Evolutionary conservation across 2,113 vertebrate genomes (phyloP).

Genomic region (Origma solitaria): DNA sequence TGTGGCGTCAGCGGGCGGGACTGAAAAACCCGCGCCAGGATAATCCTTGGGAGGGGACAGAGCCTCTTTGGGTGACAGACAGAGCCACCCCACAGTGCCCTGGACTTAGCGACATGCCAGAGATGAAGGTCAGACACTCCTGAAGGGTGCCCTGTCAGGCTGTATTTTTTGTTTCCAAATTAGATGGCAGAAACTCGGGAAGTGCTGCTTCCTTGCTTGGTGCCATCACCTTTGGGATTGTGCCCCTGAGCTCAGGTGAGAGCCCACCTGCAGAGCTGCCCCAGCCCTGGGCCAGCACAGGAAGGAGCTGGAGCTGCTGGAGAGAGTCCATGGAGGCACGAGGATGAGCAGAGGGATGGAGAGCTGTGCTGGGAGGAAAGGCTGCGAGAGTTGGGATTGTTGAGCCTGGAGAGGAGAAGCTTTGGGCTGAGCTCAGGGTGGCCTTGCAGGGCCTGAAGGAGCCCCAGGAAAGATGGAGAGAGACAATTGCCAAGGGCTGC

Average conservation of each 20-base stretch:
- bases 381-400: not conserved
- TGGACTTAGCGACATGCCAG: rapidly evolving
- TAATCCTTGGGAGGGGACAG: not conserved
- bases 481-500: not conserved
- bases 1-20: rapidly evolving
- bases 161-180: not conserved
- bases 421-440: not conserved
- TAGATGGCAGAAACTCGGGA: not conserved
- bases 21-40: not conserved
- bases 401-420: not conserved
- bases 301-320: not conserved
- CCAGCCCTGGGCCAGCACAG: no score
- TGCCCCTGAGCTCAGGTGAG: not conserved
- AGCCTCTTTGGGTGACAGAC: not conserved
- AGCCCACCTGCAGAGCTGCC: not conserved
- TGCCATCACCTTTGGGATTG: not conserved
- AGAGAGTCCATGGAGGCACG: not conserved
- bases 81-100: rapidly evolving
- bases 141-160: not conserved
- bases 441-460: not conserved
- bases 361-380: not conserved
- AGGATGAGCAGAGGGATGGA: not conserved
- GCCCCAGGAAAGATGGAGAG: not conserved
- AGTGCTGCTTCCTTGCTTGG: not conserved
- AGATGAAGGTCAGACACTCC: not conserved